Conservation (phyloP, 2,113 vertebrate species). For the Hemiprocne comata region DNA sequence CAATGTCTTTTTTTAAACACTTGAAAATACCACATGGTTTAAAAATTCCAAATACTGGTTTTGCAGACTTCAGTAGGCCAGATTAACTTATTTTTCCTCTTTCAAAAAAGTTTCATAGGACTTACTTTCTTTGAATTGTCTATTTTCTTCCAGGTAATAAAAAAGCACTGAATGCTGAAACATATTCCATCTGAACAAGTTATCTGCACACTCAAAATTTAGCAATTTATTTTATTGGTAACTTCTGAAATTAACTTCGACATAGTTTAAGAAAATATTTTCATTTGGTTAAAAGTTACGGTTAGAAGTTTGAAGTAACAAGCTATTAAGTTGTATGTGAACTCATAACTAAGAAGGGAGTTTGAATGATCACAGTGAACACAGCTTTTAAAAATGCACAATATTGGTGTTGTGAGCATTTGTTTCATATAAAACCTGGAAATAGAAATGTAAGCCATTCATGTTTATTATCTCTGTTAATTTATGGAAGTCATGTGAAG, state of each 20-base stretch:
- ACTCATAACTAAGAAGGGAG: slow-evolving; percentile 42
- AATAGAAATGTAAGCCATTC: slow-evolving; percentile 39
- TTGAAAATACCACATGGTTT: neutral
- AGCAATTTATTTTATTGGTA: slow-evolving; percentile 23
- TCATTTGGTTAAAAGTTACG: neutral
- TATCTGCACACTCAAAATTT: slow-evolving; percentile 55
- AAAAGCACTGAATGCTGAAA: slow-evolving; percentile 52
- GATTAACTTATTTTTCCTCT: slow-evolving; percentile 41
- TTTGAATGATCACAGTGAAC: slow-evolving; percentile 50
- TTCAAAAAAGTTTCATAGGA: neutral
- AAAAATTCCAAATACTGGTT: slow-evolving; percentile 34
- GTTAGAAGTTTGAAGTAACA: neutral
- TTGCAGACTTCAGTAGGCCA: slow-evolving; percentile 56
- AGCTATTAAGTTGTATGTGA: neutral
- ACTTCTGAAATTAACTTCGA: slow-evolving; percentile 41
- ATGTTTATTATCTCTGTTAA: slow-evolving; percentile 34
- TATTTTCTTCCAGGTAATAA: slow-evolving; percentile 51
- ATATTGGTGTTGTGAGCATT: slow-evolving; percentile 5
- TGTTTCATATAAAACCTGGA: slow-evolving; percentile 36
- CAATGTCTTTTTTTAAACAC: neutral
- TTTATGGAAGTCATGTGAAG: slow-evolving; percentile 28
- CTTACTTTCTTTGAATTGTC: neutral
- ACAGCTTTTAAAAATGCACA: slow-evolving; percentile 25
- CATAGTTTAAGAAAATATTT: neutral
- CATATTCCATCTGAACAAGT: slow-evolving; percentile 36